These are phyloP conservation scores for Polymixis flavicincta DNA, from an alignment of 2,888 invertebrate genomes.

Conservation along the genomic window DNA sequence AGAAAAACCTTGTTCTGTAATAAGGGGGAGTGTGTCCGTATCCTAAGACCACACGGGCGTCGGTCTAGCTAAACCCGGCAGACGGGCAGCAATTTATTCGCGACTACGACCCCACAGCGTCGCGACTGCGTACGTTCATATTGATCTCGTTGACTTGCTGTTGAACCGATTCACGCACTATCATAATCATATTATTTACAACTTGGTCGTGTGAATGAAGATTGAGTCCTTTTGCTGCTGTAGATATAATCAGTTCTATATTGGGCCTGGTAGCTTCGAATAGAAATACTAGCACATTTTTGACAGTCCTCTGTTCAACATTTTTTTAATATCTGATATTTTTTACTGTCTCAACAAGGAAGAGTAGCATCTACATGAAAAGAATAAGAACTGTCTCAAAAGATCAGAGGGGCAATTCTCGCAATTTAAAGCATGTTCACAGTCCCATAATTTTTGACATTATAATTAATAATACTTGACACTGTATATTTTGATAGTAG, in stretches of 20 bases:
- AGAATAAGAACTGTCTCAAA: too few relatives aligned
- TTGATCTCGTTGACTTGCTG: constrained; percentile 66
- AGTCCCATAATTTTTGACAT: too few relatives aligned
- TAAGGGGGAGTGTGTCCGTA: constrained; percentile 58
- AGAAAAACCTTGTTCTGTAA: too few relatives aligned
- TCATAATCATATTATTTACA: constrained; percentile 48
- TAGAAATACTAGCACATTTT: neutral
- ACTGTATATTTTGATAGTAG: too few relatives aligned
- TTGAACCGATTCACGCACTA: constrained; percentile 39
- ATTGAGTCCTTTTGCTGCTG: constrained; percentile 1
- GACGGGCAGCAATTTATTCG: constrained; percentile 70
- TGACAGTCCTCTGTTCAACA: neutral
- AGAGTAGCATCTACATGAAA: neutral
- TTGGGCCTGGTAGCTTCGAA: neutral
- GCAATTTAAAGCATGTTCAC: too few relatives aligned
- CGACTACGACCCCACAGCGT: constrained; percentile 64
- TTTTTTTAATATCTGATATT: neutral
- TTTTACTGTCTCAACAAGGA: neutral
- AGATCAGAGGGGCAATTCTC: too few relatives aligned
- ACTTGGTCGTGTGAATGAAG: constrained; percentile 29
- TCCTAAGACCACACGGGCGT: constrained; percentile 60
- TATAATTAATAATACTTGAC: too few relatives aligned
- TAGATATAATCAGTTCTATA: neutral
- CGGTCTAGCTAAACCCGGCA: constrained; percentile 61
- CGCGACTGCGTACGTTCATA: constrained; percentile 68